Base-by-base conservation (phyloP, 2,888 invertebrate genomes). In the Brenthis ino region DNA sequence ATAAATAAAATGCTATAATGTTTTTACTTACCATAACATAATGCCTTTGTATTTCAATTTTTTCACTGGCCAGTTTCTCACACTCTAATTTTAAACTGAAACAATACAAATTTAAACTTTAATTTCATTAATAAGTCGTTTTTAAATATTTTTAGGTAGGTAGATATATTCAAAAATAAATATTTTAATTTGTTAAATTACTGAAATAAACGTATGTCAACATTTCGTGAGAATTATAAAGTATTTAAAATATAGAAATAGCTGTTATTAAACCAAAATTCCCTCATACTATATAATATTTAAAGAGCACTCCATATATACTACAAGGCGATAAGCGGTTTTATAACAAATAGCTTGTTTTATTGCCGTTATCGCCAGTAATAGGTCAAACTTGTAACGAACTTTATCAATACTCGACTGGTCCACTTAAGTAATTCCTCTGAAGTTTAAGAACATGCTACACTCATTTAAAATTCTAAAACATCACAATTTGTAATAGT, bases 31-130 rank as follows among this genome's bases (percentile, higher is more conserved):
- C 97, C 97, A 97, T 97, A 78, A 97, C 96, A 93, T 97, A 97
- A 93, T 97, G 97, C 91, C 97, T 94, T 89, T 97, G 97, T 93
- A 97, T 96, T 94, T 97, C 97, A 81, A 97, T 97, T 94, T 97
- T 97, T 94, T 97, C 97, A 87, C 95, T 95, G 82, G 96, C 96
- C 88, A 97, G 92, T 91, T 97, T 97, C 93, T 97, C 97, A 91
- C 96, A 96, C 93, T 97, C 97, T 94, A 96, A 94, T 94, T 97
- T 97, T 91, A 97, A 94, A 89, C 95, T 95, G 94, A 82, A 94
- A 94, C 89, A 91, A 89, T 79, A 72, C 64, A 75, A 24, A 72
- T 65, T 20, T 11, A 63, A 67, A 43, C 28, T 61, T 57, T 57
- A 54, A 48, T 56, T 43, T 56, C 28, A 63, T 57, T 20, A 53